phyloP scores from a whole-genome alignment of 2,113 vertebrate species.

The Cranoglanis bouderius region DNA sequence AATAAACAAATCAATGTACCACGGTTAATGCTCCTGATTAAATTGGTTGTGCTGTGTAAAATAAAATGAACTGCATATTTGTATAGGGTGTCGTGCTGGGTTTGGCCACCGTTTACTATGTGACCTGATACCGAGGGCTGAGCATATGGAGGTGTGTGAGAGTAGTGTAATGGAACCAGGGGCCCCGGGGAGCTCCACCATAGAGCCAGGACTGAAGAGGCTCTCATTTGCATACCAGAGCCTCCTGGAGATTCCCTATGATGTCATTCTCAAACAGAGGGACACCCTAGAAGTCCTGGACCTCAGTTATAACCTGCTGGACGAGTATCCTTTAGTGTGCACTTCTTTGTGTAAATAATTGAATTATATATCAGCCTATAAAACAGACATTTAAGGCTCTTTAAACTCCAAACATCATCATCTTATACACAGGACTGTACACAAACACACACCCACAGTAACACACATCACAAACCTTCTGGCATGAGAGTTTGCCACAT shows the following conservation, averaged over 20 bases:
- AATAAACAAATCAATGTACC: background rate
- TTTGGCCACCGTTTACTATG: slow-evolving; percentile 27
- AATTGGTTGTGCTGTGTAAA: background rate
- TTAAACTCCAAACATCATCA: background rate
- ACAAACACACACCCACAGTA: background rate
- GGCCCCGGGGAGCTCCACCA: slow-evolving; percentile 21
- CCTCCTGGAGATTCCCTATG: slow-evolving; percentile 73
- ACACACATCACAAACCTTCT: background rate
- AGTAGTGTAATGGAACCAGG: slow-evolving; percentile 57
- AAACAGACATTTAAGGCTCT: background rate
- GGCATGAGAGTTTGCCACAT: background rate
- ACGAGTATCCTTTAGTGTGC: slow-evolving; percentile 75
- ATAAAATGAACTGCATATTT: background rate
- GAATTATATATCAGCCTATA: background rate
- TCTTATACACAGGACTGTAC: background rate
- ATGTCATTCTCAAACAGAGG: slow-evolving; percentile 63
- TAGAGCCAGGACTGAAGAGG: slow-evolving; percentile 56
- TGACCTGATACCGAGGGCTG: slow-evolving; percentile 41
- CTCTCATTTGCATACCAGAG: slow-evolving; percentile 74
- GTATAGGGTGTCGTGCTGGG: background rate
- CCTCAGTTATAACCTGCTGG: slow-evolving; percentile 73
- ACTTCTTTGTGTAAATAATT: background rate
- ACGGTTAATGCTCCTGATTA: background rate
- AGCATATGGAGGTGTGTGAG: slow-evolving; percentile 18
- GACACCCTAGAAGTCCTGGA: slow-evolving; percentile 73